Base-by-base conservation (phyloP, 2,888 invertebrate species). In the Tyria jacobaeae region DNA sequence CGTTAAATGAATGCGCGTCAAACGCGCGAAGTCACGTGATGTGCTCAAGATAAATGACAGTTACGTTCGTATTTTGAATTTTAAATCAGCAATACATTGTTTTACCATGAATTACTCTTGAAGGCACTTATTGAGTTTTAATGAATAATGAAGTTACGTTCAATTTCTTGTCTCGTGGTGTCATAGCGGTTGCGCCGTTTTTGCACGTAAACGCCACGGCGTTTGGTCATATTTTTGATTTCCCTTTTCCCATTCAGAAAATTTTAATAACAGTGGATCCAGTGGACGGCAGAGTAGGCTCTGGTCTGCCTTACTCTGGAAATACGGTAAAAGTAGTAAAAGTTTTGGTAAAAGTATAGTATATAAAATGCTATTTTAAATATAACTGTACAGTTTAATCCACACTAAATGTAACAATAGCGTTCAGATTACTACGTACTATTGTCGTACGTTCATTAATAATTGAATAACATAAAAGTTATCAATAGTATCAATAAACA, bases 61-160 rank as follows among this genome's bases (percentile, higher is more conserved):
- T 78, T 76, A 64, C 65, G 69, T 68, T 68, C 78, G 66, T 64
- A 71, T 69, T 78, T 73, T 71, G 74, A 76, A 78, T 73, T 76
- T 68, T 51, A 75, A 75, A 68, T 76, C 66, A 57, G 65, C 57
- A 55, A 61, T 72, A 65, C 66, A 65, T 68, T 39, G 68, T 70
- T 73, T 70, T 73, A 63, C 44, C 54, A 27, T 24, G 7, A 50
- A 39, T 61, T 47, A 54, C 65, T 65, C 61, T 62, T 44, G 55
- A 70, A 60, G 48, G 39, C 49, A 53, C 27, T 65, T 44, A 53
- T 59, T 57, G 51, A 47, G 55, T 53, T 54, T 37, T n/a, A n/a
- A n/a, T n/a, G n/a, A n/a, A n/a, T n/a, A n/a, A n/a, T n/a, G n/a
- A n/a, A n/a, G n/a, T n/a, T n/a, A n/a, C n/a, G n/a, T n/a, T n/a